These are phyloP conservation scores for Actinemys pallida DNA, from an alignment of 2,113 vertebrate genomes.

Conservation along the genomic window DNA sequence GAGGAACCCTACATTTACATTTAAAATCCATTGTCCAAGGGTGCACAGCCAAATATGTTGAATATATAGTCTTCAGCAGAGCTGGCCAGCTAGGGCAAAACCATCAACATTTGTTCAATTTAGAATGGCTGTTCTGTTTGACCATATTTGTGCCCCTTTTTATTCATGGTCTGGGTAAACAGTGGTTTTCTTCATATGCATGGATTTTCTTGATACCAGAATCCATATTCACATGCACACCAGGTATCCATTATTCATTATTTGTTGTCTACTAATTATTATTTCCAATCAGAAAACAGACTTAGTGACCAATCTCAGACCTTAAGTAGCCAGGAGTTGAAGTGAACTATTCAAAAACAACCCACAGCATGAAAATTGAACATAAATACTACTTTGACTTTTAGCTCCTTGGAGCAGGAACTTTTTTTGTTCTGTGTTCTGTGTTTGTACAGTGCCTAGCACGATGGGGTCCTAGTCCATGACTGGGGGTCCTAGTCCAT, in stretches of 20 bases:
- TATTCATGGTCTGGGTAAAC: background rate
- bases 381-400: background rate
- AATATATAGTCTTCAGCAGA: background rate
- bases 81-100: background rate
- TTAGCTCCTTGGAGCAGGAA: background rate
- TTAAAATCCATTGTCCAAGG: background rate
- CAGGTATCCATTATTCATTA: background rate
- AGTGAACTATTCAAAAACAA: background rate
- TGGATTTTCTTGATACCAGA: background rate
- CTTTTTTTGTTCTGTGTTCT: background rate
- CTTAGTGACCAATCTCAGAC: background rate
- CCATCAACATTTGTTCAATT: background rate
- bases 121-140: background rate
- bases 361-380: background rate
- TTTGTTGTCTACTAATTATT: background rate
- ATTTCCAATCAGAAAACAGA: constrained; percentile 6
- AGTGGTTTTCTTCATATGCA: background rate
- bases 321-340: background rate
- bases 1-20: background rate
- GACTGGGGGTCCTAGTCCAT: background rate
- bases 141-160: background rate
- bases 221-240: background rate
- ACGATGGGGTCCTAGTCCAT: background rate
- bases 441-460: background rate
- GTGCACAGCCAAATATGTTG: background rate